phyloP scores from a whole-genome alignment of 2,888 invertebrate species.

The Idaea dimidiata region DNA sequence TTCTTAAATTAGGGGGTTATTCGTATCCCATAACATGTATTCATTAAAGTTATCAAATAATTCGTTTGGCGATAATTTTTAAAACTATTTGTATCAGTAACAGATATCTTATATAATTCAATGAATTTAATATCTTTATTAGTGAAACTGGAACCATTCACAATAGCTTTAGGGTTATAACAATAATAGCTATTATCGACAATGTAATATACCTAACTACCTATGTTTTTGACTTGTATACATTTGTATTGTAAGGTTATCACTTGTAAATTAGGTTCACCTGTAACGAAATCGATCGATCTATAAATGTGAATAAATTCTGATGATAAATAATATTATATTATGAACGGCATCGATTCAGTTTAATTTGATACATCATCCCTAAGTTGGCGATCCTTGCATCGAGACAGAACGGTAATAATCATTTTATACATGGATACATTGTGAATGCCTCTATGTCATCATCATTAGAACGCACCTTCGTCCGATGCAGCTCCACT shows the following conservation, averaged over 20 bases:
- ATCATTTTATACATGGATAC: slow-evolving; percentile 74
- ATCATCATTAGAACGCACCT: slow-evolving; percentile 77
- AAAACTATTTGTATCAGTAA: slow-evolving; percentile 44
- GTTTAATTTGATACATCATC: slow-evolving; percentile 67
- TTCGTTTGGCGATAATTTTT: slow-evolving; percentile 43
- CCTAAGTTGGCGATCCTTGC: slow-evolving; percentile 71
- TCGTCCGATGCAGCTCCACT: slow-evolving; percentile 68
- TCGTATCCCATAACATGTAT: slow-evolving; percentile 54
- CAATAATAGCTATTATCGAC: slow-evolving; percentile 74
- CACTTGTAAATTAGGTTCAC: slow-evolving; percentile 72
- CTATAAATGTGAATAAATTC: slow-evolving; percentile 79
- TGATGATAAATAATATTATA: slow-evolving; percentile 62
- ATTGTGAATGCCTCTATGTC: slow-evolving; percentile 79
- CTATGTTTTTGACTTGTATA: slow-evolving; percentile 80
- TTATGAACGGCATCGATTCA: slow-evolving; percentile 56
- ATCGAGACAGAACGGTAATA: slow-evolving; percentile 77
- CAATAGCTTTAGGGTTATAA: slow-evolving; percentile 75
- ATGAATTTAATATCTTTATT: slow-evolving; percentile 54
- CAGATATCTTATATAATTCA: slow-evolving; percentile 53
- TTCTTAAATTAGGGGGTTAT: slow-evolving; percentile 58
- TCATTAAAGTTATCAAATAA: slow-evolving; percentile 39
- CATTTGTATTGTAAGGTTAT: slow-evolving; percentile 73
- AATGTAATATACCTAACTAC: slow-evolving; percentile 61
- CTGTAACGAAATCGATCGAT: slow-evolving; percentile 71
- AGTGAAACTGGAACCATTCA: slow-evolving; percentile 70